A percentile compares a stretch with the other conserved stretches of the same genome.
Conservation (phyloP, 2,888 invertebrate genomes). For the Leptopilina myrica region DNA sequence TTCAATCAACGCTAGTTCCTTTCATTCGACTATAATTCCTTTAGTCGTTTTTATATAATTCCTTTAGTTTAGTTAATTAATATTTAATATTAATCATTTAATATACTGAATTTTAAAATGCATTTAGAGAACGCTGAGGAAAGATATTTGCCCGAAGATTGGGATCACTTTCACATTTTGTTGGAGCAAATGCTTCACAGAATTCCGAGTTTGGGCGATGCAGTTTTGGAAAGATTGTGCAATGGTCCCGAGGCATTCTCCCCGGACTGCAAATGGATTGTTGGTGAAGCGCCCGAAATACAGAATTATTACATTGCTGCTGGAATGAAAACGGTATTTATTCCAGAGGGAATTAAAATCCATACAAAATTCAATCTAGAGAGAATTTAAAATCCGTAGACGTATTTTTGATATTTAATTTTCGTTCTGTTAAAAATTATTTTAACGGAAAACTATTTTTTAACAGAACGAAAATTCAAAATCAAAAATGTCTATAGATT, state of each 20-base stretch:
- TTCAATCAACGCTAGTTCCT: conserved; percentile 5
- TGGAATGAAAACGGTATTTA: conserved; percentile 90
- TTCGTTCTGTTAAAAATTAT: no score
- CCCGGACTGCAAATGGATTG: conserved; percentile 96
- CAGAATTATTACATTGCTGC: conserved; percentile 84
- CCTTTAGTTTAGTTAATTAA: no score
- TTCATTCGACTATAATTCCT: no score
- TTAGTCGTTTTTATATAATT: no score
- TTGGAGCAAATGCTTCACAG: conserved; percentile 91
- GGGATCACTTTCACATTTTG: conserved; percentile 97
- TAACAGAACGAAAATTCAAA: no score
- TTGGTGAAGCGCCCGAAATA: conserved; percentile 96
- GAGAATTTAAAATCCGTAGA: no score
- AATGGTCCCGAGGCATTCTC: conserved; percentile 97
- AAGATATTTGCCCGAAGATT: conserved; percentile 89
- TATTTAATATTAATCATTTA: no score
- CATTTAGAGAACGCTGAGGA: conserved; percentile 80
- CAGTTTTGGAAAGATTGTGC: conserved; percentile 87
- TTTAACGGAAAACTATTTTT: no score
- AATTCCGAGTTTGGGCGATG: conserved; percentile 87
- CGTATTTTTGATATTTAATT: no score
- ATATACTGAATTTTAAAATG: conserved; percentile 5
- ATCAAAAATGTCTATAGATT: no score
- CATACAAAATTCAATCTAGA: no score
- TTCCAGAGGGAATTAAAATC: no score